These are phyloP conservation scores for Bostrychus sinensis DNA, from an alignment of 2,113 vertebrate genomes.

Conservation along the genomic window DNA sequence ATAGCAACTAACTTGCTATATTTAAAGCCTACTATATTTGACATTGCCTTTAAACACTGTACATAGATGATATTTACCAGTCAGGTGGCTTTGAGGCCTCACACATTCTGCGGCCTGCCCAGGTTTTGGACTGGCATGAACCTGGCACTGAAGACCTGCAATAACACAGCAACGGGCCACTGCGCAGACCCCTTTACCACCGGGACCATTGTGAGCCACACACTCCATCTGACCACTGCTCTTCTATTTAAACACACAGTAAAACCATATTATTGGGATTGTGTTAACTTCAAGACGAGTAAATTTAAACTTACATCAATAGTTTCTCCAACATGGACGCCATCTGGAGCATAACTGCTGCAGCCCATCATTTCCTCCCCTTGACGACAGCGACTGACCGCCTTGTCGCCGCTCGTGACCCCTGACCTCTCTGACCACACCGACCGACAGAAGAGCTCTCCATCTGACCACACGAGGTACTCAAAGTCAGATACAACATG, in stretches of 20 bases:
- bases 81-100: slow-evolving; percentile 73
- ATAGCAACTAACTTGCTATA: slow-evolving; percentile 45
- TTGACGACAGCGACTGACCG: slow-evolving; percentile 65
- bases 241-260: slow-evolving; percentile 61
- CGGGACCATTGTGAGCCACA: slow-evolving; percentile 67
- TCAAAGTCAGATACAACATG: slow-evolving; percentile 7
- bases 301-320: slow-evolving; percentile 74
- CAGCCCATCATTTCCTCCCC: slow-evolving; percentile 85
- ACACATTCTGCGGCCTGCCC: slow-evolving; percentile 67
- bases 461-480: slow-evolving; percentile 50
- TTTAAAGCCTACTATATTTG: background rate
- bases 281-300: background rate
- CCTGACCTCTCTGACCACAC: slow-evolving; percentile 86
- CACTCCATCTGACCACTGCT: slow-evolving; percentile 74
- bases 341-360: slow-evolving; percentile 75
- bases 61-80: slow-evolving; percentile 72
- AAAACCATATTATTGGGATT: background rate
- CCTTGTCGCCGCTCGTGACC: slow-evolving; percentile 28
- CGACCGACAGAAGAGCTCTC: slow-evolving; percentile 83
- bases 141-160: slow-evolving; percentile 71
- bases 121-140: slow-evolving; percentile 21
- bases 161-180: slow-evolving; percentile 86
- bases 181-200: slow-evolving; percentile 78
- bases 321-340: slow-evolving; percentile 76
- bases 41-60: background rate